Base-by-base conservation (phyloP, 2,797 vertebrate species). In the Australoheros facetus region DNA sequence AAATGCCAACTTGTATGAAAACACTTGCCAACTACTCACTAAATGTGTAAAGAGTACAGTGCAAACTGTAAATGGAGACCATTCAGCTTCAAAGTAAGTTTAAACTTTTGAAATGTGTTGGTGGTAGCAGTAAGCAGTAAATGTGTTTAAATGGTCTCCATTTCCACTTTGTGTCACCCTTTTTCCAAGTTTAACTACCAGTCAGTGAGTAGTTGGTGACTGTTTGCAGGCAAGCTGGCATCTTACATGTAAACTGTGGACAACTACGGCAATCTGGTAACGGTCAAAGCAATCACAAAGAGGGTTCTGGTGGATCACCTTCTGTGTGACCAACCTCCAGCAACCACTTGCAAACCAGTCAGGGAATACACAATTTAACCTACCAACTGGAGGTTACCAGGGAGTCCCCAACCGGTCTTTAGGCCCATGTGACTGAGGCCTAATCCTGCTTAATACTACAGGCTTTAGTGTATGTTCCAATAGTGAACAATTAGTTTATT, bases 41-140 rank as follows among this genome's bases (percentile, higher is more conserved):
- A 5, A 30, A 30, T 30, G 30, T 30, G 30, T 30, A 30, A 30
- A 30, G 30, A 30, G 30, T 30, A 4, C 30, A 32, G 30, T 30
- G 0, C 28, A 32, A 14, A 21, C 32, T 60, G 34, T 21, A 60
- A 37, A 60, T 60, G 1, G n/a, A 60, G 12, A 60, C 6, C 2
- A 2, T 37, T 21, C 0, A 60, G 11, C 0, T 14, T 13, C 37
- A 0, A 0, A 60, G 32, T 2, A 21, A 37, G 28, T 4, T 30
- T 30, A 30, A 30, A 30, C 30, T 32, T 32, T 32, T 32, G 30
- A 32, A 32, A 5, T 32, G 30, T 7, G 30, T 32, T 32, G 30
- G 30, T 32, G 30, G 30, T 7, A 32, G 30, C 30, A 32, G 5
- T 32, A 32, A 32, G 30, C 28, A 30, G 30, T 4, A 30, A 30